These are phyloP conservation scores for Apodemia zela DNA, from an alignment of 2,888 invertebrate species.

Conservation along the genomic window DNA sequence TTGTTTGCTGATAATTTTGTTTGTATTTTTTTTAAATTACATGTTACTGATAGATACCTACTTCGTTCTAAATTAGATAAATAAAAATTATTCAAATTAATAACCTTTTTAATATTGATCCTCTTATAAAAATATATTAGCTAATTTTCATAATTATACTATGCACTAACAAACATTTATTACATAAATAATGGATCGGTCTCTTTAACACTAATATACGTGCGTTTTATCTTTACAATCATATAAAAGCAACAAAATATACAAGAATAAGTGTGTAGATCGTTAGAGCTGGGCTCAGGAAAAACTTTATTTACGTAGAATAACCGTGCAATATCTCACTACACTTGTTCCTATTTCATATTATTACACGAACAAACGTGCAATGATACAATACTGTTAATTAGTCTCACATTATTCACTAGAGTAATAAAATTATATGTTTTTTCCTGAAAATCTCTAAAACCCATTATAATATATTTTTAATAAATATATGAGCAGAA, in stretches of 20 bases:
- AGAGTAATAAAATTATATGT: conserved; percentile 5
- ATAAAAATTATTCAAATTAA: neutral
- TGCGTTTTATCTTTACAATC: neutral
- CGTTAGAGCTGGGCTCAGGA: neutral
- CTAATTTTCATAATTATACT: neutral
- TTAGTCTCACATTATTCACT: neutral
- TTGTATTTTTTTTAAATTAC: too few species aligned
- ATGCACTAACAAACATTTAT: neutral
- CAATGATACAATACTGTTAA: neutral
- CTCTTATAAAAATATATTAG: neutral
- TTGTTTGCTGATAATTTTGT: too few species aligned
- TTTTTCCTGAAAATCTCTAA: too few species aligned
- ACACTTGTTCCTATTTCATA: too few species aligned
- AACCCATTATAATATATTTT: too few species aligned
- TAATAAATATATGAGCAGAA: too few species aligned
- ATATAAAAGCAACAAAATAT: neutral
- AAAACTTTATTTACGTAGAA: neutral
- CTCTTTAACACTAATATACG: neutral
- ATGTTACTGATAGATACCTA: neutral
- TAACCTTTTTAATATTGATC: neutral
- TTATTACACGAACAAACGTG: too few species aligned
- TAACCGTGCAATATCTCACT: neutral
- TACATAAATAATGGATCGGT: neutral
- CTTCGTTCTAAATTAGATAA: neutral
- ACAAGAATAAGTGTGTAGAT: neutral